A percentile compares a stretch with the other conserved stretches of the same genome.
Evolutionary conservation across 2,797 vertebrate species (phyloP).

Genomic region (Chrysocyon brachyurus): DNA sequence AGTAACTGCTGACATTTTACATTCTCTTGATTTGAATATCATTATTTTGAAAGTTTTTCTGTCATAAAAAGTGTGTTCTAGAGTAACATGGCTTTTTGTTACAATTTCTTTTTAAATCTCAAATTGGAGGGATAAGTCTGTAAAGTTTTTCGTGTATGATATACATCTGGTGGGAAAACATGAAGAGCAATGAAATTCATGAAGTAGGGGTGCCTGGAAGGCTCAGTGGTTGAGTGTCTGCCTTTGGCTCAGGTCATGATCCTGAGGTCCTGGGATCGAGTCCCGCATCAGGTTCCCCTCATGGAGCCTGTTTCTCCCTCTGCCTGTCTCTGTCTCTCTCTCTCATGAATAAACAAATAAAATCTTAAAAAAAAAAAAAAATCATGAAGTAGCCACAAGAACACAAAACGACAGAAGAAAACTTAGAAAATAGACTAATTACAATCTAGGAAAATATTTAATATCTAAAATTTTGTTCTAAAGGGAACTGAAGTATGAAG

Average conservation of each 20-base stretch:
- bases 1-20: background rate
- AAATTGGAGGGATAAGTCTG: background rate
- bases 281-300: no score
- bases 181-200: background rate
- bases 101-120: background rate
- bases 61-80: constrained; percentile 8
- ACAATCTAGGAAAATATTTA: background rate
- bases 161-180: constrained; percentile 23
- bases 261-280: no score
- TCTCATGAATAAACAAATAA: no score
- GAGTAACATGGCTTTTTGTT: background rate
- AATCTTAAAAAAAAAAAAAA: background rate
- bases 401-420: background rate
- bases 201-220: background rate
- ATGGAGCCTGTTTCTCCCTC: no score
- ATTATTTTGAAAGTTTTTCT: constrained; percentile 37
- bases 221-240: no score
- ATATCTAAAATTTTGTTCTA: background rate
- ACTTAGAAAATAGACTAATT: background rate
- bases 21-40: background rate
- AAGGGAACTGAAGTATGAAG: background rate
- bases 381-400: background rate
- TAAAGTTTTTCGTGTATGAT: background rate
- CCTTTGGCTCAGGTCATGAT: no score
- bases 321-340: no score